A percentile compares a stretch with the other conserved stretches of the same genome.
Conservation (phyloP, 2,113 vertebrate species). For the Polypterus senegalus region DNA sequence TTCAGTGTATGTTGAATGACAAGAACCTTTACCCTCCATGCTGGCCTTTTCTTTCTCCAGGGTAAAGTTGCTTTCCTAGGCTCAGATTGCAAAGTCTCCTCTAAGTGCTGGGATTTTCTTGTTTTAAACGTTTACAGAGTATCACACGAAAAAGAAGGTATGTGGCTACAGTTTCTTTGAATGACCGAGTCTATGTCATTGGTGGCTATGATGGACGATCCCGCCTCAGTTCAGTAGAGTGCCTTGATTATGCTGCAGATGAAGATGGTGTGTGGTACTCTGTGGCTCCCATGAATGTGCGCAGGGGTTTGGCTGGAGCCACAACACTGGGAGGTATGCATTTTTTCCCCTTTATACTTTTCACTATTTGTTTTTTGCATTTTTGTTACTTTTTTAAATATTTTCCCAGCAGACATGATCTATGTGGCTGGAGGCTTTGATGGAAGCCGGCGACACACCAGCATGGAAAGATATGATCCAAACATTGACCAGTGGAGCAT, state of each 20-base stretch:
- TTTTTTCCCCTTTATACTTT: neutral
- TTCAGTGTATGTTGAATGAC: too few species aligned
- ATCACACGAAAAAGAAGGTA: slow-evolving; percentile 91
- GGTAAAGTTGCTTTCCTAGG: too few species aligned
- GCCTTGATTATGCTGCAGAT: slow-evolving; percentile 85
- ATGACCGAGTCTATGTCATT: slow-evolving; percentile 90
- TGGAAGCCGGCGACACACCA: slow-evolving; percentile 90
- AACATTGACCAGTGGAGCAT: slow-evolving; percentile 99
- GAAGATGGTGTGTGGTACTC: slow-evolving; percentile 98
- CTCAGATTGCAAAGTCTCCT: too few species aligned
- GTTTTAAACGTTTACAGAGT: slow-evolving; percentile 49
- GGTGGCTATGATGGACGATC: slow-evolving; percentile 93
- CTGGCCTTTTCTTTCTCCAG: too few species aligned
- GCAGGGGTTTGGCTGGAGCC: slow-evolving; percentile 82
- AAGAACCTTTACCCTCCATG: too few species aligned
- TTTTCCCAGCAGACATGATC: slow-evolving; percentile 75
- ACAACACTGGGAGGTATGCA: slow-evolving; percentile 81
- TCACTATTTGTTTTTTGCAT: neutral
- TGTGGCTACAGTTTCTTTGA: slow-evolving; percentile 86
- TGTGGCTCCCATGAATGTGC: slow-evolving; percentile 93
- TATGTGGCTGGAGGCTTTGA: slow-evolving; percentile 95
- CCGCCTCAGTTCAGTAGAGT: slow-evolving; percentile 90
- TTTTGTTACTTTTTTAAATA: neutral
- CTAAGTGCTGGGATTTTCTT: too few species aligned
- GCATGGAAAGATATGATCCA: slow-evolving; percentile 95